Evolutionary conservation across 2,797 vertebrate genomes (phyloP).

Genomic region (Peromyscus nudipes): DNA sequence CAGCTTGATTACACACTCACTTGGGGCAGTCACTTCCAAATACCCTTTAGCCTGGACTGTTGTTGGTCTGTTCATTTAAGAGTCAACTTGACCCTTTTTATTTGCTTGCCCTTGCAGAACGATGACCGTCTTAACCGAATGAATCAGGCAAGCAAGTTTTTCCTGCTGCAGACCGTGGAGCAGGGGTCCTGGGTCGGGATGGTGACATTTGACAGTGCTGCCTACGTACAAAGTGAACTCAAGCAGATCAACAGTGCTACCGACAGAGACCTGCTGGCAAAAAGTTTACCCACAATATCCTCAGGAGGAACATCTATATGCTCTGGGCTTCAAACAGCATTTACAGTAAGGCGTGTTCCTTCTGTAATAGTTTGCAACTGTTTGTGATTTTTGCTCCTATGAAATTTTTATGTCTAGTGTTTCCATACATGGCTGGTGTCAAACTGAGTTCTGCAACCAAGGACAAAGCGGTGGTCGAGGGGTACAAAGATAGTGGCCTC

Average conservation of each 20-base stretch:
- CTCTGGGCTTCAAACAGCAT: constrained; percentile 83
- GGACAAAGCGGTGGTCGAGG: neutral
- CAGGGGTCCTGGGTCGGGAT: constrained; percentile 85
- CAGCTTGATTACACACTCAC: neutral
- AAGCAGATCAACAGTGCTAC: constrained; percentile 70
- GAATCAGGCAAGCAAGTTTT: constrained; percentile 84
- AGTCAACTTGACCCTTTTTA: neutral
- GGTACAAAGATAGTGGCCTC: neutral
- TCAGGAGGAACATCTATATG: constrained; percentile 86
- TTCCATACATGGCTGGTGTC: neutral
- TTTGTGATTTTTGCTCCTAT: neutral
- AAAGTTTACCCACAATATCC: constrained; percentile 70
- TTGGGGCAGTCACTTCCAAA: neutral
- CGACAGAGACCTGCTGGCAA: constrained; percentile 76
- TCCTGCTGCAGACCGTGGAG: constrained; percentile 87
- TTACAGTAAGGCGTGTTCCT: constrained; percentile 84
- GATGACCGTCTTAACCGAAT: constrained; percentile 81
- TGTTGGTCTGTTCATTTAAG: neutral
- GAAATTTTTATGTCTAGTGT: neutral
- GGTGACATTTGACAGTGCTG: constrained; percentile 81
- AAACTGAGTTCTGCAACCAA: neutral
- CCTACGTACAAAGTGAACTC: constrained; percentile 62
- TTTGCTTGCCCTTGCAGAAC: constrained; percentile 56
- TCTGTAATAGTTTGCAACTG: neutral
- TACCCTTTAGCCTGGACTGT: neutral